These are phyloP conservation scores for Hyperoplus immaculatus DNA, from an alignment of 2,797 vertebrate genomes.

Conservation along the genomic window DNA sequence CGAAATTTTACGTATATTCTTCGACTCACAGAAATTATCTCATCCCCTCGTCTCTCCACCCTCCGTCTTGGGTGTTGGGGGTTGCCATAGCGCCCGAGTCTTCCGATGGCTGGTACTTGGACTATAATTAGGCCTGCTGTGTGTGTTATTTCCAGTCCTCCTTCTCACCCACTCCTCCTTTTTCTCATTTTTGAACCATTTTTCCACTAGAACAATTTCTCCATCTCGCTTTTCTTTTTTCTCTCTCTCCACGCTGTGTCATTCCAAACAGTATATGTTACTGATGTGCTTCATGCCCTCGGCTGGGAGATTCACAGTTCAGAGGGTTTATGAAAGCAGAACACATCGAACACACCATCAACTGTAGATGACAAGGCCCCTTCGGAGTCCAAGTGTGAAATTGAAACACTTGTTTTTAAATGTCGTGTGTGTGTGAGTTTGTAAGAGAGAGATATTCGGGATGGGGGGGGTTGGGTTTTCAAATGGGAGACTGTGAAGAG, in stretches of 20 bases:
- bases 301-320: slow-evolving; percentile 42
- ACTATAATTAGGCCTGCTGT: slow-evolving; percentile 70
- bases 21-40: slow-evolving; percentile 51
- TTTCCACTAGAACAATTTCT: slow-evolving; percentile 13
- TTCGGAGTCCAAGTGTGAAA: slow-evolving; percentile 63
- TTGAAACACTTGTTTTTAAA: slow-evolving; percentile 64
- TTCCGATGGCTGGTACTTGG: slow-evolving; percentile 55
- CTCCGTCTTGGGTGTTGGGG: slow-evolving; percentile 45
- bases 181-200: slow-evolving; percentile 2
- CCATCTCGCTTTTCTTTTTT: not conserved
- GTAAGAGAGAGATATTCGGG: not conserved
- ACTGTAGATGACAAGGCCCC: slow-evolving; percentile 42
- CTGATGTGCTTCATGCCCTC: slow-evolving; percentile 21
- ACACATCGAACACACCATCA: slow-evolving; percentile 32
- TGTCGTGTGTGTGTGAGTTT: slow-evolving; percentile 33
- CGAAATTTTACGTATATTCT: slow-evolving; percentile 16
- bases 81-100: slow-evolving; percentile 69
- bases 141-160: slow-evolving; percentile 38
- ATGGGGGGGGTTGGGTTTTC: not conserved
- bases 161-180: slow-evolving; percentile 14
- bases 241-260: slow-evolving; percentile 1
- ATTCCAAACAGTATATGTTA: slow-evolving; percentile 6
- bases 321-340: slow-evolving; percentile 32
- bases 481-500: not conserved
- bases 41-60: slow-evolving; percentile 33